These are phyloP conservation scores for Eidolon dupreanum DNA, from an alignment of 2,797 vertebrate species.

Conservation along the genomic window DNA sequence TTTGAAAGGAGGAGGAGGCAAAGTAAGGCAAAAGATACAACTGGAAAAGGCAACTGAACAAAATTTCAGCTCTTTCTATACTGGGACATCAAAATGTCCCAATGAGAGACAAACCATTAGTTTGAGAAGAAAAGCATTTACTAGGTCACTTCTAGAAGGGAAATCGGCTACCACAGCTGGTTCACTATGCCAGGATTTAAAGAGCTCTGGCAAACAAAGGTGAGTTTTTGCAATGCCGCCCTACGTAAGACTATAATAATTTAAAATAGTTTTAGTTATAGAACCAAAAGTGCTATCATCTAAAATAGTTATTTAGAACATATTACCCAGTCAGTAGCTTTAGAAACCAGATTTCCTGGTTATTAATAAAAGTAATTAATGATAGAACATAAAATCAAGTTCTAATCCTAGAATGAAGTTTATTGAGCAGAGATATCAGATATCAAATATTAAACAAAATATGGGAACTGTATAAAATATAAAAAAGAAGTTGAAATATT, in stretches of 20 bases:
- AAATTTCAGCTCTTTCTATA: neutral
- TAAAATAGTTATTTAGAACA: slow-evolving; percentile 50
- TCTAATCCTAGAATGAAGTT: neutral
- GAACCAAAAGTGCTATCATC: neutral
- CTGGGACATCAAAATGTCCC: neutral
- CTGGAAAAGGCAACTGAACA: neutral
- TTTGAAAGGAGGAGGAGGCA: neutral
- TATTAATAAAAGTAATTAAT: slow-evolving; percentile 66
- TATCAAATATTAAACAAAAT: slow-evolving; percentile 20
- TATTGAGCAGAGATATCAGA: neutral
- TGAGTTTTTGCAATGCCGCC: neutral
- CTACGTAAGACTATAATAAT: neutral
- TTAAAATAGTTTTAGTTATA: slow-evolving; percentile 38
- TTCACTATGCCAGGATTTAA: neutral
- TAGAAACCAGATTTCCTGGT: slow-evolving; percentile 40
- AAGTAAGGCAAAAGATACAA: neutral
- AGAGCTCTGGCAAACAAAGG: neutral
- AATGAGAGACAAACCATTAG: neutral
- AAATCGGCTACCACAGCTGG: neutral
- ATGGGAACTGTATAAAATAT: neutral
- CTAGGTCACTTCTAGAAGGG: neutral
- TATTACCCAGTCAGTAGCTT: neutral
- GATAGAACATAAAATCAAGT: slow-evolving; percentile 35
- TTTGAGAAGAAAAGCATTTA: neutral
- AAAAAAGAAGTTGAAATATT: slow-evolving; percentile 8